phyloP scores from a whole-genome alignment of 1,140 invertebrate species.

The Mylabris phalerata region DNA sequence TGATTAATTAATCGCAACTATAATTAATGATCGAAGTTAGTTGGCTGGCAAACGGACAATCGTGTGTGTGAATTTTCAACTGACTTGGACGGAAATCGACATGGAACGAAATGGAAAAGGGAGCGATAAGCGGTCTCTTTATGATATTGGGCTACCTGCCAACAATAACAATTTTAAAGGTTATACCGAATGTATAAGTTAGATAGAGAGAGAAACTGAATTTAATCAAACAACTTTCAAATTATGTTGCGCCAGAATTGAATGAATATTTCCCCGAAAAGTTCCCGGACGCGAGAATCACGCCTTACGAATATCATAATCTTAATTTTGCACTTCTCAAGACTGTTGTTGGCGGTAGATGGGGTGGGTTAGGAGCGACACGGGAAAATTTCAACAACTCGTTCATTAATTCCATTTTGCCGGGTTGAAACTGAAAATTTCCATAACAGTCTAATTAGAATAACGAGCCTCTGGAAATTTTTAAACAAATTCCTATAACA shows the following conservation, averaged over 20 bases:
- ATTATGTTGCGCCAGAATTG: conserved; percentile 11
- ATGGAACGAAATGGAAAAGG: neutral
- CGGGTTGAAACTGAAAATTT: too few relatives aligned
- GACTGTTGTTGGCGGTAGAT: too few relatives aligned
- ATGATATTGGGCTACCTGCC: conserved; percentile 3
- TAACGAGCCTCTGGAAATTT: too few relatives aligned
- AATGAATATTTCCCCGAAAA: conserved; percentile 15
- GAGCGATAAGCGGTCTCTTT: too few relatives aligned
- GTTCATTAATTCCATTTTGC: too few relatives aligned
- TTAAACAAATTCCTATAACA: too few relatives aligned
- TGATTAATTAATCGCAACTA: conserved; percentile 12
- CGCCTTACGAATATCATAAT: conserved; percentile 10
- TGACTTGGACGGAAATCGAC: conserved; percentile 12
- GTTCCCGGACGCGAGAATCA: conserved; percentile 5
- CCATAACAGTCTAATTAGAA: too few relatives aligned
- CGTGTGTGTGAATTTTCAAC: conserved; percentile 21
- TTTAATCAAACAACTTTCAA: conserved; percentile 30
- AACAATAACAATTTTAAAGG: conserved; percentile 17
- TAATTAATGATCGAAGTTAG: conserved; percentile 15
- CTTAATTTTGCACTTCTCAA: conserved; percentile 1
- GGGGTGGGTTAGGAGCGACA: too few relatives aligned
- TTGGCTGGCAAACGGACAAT: conserved; percentile 12
- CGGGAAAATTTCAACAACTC: too few relatives aligned
- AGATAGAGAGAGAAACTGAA: conserved; percentile 27
- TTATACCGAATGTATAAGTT: neutral